Conservation (phyloP, 2,113 vertebrate species). For the Mungos mungo region DNA sequence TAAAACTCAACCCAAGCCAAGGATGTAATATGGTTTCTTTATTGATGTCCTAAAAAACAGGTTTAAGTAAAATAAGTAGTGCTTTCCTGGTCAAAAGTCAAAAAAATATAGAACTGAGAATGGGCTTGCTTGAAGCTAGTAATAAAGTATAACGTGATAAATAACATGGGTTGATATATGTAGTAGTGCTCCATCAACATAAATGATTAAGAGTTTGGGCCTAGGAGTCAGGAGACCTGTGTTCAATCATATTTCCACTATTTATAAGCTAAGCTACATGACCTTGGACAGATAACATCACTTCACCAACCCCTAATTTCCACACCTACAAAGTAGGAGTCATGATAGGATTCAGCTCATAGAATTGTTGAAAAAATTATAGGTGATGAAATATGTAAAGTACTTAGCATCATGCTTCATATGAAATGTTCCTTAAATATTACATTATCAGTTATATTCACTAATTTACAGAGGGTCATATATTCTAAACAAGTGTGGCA, state of each 20-base stretch:
- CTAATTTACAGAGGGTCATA: background rate
- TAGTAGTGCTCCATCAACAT: background rate
- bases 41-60: background rate
- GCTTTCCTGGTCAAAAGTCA: background rate
- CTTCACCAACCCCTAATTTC: background rate
- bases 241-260: background rate
- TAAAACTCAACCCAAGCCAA: slow-evolving; percentile 40
- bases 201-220: background rate
- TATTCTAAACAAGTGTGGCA: background rate
- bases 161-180: background rate
- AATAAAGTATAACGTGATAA: background rate
- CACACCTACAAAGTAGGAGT: background rate
- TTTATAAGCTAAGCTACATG: background rate
- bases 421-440: background rate
- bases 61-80: background rate
- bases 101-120: background rate
- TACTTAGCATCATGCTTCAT: background rate
- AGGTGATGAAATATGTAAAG: background rate
- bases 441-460: background rate
- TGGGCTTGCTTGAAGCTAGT: background rate
- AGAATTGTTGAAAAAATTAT: background rate
- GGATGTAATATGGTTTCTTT: background rate
- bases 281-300: background rate
- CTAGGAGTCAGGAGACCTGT: background rate
- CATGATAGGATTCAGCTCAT: background rate